Evolutionary conservation across 64 coral and sea anemone genomes (phyloP), one percentile per base, ranked within the genome.

Genomic region (Trachythela sp.): DNA sequence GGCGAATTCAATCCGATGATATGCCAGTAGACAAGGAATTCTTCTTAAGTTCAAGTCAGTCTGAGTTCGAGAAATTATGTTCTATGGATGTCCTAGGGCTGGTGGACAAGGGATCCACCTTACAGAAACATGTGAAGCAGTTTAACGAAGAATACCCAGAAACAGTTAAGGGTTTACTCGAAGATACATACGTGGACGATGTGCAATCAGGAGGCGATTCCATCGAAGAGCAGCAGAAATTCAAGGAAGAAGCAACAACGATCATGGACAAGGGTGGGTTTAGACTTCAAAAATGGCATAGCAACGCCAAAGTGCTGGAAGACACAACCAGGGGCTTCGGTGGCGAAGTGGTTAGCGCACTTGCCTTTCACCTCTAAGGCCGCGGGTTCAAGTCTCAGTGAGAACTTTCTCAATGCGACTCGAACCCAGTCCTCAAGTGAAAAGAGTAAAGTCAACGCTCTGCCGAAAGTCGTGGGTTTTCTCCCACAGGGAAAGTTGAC

Each of bases 31-130:
- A 87, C 77, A 87, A 72, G 13, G 22, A 39, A 77, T 89, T 94
- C 87, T 95, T 89, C 29, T 15, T 95, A 39, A 89, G 42, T 2
- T 39, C 88, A 1, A 86, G 86, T 27, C 75, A 83, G 8, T 83
- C 90, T 49, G 83, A 96, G 85, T 96, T 96, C 56, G 84, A 38
- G 24, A 89, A 93, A 32, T 91, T 96, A 86, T 93, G 91, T 71
- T 93, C 91, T 10, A 91, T 92, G 75, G 94, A 96, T 86, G 91
- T 96, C 1, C 54, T 93, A 40, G 91, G 94, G 24, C 70, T 96
- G 1, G 29, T 88, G 36, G 89, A 89, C 43, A 26, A 15, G 17
- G n/a, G n/a, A n/a, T 45, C 59, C 18, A 68, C 59, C 3, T 31
- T 68, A 68, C 5, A 68, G 59, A 68, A 68, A 14, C 59, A 80